A percentile compares a stretch with the other conserved stretches of the same genome.
Evolutionary conservation across 2,113 vertebrate species (phyloP).

Genomic region (Electrona antarctica): DNA sequence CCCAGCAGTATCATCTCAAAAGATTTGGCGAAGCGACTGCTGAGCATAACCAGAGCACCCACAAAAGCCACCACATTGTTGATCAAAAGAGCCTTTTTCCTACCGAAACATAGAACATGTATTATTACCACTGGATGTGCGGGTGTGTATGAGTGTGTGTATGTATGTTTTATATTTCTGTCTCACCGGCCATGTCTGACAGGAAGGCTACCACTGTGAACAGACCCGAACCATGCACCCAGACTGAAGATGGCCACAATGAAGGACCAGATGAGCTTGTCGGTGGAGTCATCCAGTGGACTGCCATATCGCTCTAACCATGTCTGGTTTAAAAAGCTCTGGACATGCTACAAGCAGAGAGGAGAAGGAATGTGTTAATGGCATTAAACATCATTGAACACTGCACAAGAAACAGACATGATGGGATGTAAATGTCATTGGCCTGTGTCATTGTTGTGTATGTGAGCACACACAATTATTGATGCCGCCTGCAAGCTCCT

Average conservation of each 20-base stretch:
- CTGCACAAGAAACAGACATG: too few species aligned
- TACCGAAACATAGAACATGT: constrained; percentile 44
- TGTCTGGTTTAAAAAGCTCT: constrained; percentile 76
- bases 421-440: too few species aligned
- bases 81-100: constrained; percentile 79
- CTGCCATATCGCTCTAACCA: constrained; percentile 72
- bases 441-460: too few species aligned
- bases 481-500: too few species aligned
- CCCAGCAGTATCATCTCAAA: constrained; percentile 84
- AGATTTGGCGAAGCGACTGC: constrained; percentile 72
- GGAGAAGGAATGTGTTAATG: neutral
- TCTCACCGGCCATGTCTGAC: constrained; percentile 78
- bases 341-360: constrained; percentile 68
- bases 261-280: constrained; percentile 80
- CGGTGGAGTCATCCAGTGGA: constrained; percentile 57
- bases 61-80: constrained; percentile 75
- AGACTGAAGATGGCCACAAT: constrained; percentile 77
- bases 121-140: neutral
- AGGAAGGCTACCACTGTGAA: constrained; percentile 72
- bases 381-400: too few species aligned
- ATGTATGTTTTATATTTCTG: neutral
- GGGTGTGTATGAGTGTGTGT: constrained; percentile 1
- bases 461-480: too few species aligned
- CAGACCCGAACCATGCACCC: constrained; percentile 73
- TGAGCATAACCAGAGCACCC: constrained; percentile 76